Evolutionary conservation across 2,888 invertebrate genomes (phyloP).

Genomic region (Sinotaia quadrata): DNA sequence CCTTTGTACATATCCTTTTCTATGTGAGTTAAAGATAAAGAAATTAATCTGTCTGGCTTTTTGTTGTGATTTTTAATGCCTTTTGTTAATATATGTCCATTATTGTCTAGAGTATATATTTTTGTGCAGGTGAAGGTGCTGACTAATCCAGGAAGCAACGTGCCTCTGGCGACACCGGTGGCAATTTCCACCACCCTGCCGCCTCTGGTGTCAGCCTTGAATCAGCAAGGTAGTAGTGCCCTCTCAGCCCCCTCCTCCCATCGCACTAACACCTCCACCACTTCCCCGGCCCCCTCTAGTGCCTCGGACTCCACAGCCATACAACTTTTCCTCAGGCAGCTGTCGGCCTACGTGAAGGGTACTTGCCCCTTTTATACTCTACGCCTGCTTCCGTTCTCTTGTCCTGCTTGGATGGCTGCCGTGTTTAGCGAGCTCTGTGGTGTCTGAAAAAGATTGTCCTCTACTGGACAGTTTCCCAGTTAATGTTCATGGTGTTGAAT

Average conservation of each 20-base stretch:
- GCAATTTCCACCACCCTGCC: conserved; percentile 78
- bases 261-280: conserved; percentile 42
- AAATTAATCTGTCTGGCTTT: neutral
- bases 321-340: conserved; percentile 46
- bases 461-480: no score
- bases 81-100: no score
- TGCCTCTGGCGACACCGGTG: conserved; percentile 74
- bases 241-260: conserved; percentile 43
- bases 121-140: conserved; percentile 77
- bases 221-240: conserved; percentile 60
- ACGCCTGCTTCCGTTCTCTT: conserved; percentile 23
- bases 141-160: conserved; percentile 73
- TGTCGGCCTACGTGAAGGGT: conserved; percentile 48
- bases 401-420: conserved; percentile 29
- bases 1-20: no score
- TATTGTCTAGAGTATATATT: neutral
- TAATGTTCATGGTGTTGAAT: no score
- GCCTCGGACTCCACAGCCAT: conserved; percentile 35
- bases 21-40: neutral
- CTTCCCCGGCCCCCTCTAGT: conserved; percentile 32
- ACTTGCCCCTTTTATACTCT: conserved; percentile 34
- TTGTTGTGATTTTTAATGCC: neutral
- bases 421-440: conserved; percentile 3
- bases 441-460: no score
- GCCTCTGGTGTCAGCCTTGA: conserved; percentile 78